phyloP scores from a whole-genome alignment of 2,797 vertebrate species.

The Nyctalus aviator region DNA sequence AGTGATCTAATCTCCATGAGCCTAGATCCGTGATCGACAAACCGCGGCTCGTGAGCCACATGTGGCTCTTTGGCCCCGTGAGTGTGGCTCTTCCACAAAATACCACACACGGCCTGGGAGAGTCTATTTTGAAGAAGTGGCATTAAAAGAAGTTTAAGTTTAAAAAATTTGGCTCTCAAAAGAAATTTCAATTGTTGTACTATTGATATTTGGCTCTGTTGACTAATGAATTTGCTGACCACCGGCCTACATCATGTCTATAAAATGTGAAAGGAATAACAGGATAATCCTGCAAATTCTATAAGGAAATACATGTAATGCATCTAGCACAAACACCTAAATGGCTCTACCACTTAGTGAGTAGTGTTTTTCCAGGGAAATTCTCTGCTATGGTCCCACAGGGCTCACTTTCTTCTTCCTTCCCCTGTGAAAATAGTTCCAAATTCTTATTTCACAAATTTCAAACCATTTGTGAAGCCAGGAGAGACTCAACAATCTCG shows the following conservation, averaged over 20 bases:
- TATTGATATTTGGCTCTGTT: too few relatives aligned
- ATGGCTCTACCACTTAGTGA: background rate
- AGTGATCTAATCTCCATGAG: background rate
- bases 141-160: too few relatives aligned
- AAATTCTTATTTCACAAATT: conserved; percentile 24
- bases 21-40: background rate
- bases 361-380: background rate
- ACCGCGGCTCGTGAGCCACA: too few relatives aligned
- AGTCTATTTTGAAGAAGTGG: too few relatives aligned
- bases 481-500: background rate
- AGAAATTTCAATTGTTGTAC: too few relatives aligned
- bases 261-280: background rate
- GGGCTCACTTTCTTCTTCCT: background rate
- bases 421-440: background rate
- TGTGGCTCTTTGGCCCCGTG: too few relatives aligned
- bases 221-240: too few relatives aligned
- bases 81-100: too few relatives aligned
- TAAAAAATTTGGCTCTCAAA: too few relatives aligned
- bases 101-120: too few relatives aligned
- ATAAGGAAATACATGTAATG: background rate
- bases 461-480: background rate
- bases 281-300: conserved; percentile 2
- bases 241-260: background rate
- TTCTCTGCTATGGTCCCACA: background rate
- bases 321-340: background rate